These are phyloP conservation scores for Rhodophaea formosa DNA, from an alignment of 2,888 invertebrate genomes.

Conservation along the genomic window DNA sequence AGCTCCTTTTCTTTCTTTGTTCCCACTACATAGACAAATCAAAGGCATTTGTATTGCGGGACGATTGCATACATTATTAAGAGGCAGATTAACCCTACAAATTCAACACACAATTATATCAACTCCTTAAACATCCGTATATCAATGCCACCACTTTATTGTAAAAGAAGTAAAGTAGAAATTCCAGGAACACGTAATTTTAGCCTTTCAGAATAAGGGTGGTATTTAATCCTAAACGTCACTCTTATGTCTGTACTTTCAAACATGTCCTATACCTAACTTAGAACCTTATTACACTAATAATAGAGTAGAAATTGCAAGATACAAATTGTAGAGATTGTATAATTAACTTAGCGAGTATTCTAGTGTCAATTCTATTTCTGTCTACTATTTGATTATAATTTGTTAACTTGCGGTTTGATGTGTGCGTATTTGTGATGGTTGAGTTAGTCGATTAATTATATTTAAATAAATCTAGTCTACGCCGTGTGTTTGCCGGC, in stretches of 20 bases:
- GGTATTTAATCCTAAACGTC: too few species aligned
- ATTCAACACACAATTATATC: constrained; percentile 37
- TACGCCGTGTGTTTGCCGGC: too few species aligned
- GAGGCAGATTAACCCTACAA: constrained; percentile 48
- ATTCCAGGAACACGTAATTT: too few species aligned
- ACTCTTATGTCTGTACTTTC: too few species aligned
- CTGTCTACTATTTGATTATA: not conserved
- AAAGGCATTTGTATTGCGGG: constrained; percentile 57
- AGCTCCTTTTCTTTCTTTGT: constrained; percentile 27
- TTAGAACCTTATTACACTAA: constrained; percentile 20
- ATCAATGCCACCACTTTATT: too few species aligned
- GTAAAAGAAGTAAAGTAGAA: too few species aligned
- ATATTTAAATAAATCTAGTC: not conserved
- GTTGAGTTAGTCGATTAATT: not conserved
- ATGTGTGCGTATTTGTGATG: not conserved
- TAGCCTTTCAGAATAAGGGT: too few species aligned
- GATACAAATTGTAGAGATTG: not conserved
- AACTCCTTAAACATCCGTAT: too few species aligned
- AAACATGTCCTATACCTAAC: constrained; percentile 2
- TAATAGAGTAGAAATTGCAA: constrained; percentile 13
- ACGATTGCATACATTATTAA: constrained; percentile 59
- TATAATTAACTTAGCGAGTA: not conserved
- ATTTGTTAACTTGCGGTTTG: not conserved
- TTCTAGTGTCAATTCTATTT: constrained; percentile 13
- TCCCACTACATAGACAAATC: constrained; percentile 49